Evolutionary conservation across 1,140 invertebrate species (phyloP), one percentile per base, ranked within the genome.

Genomic region (Tenebrio molitor): DNA sequence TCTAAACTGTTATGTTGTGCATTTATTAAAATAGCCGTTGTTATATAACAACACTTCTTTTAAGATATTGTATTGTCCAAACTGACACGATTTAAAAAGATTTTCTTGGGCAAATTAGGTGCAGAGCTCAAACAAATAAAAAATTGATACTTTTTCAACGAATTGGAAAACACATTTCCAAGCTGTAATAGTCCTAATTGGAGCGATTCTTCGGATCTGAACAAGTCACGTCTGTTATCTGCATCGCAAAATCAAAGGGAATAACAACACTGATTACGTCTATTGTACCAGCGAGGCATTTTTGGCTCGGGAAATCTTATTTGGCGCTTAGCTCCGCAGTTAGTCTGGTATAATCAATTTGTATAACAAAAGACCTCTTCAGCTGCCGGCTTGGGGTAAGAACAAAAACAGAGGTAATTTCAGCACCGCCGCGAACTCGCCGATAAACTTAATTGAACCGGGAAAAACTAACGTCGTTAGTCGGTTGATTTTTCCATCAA

Each of bases 401-500:
- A 58, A 58, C 50, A 58, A 58, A 58, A 58, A 58, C 50, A 58
- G 21, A 6, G 50, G 7, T 58, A 58, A 58, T 58, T 58, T 17
- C 1, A 17, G 19, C 44, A 50, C 44, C 44, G 17, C 44, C 44
- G 10, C 42, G 14, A 46, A 19, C 42, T 17, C 42, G 16, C 23
- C 12, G 50, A 58, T 50, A 58, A 58, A 58, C 50, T 58, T 58
- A 33, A 58, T 58, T 29, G 50, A 58, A 58, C 50, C 23, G 23
- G 23, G 50, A 29, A 58, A 50, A 58, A 58, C 19, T 58, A 29
- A 29, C 50, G 4, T 58, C 50, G 50, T 58, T 58, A 58, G 50
- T 10, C 29, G 50, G 21, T 58, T 25, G 21, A 58, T 58, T 58
- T 58, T 58, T 23, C 50, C 12, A 58, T 58, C 50, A 58, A 58